Conservation (phyloP, 2,888 invertebrate genomes). For the Mythimna impura region DNA sequence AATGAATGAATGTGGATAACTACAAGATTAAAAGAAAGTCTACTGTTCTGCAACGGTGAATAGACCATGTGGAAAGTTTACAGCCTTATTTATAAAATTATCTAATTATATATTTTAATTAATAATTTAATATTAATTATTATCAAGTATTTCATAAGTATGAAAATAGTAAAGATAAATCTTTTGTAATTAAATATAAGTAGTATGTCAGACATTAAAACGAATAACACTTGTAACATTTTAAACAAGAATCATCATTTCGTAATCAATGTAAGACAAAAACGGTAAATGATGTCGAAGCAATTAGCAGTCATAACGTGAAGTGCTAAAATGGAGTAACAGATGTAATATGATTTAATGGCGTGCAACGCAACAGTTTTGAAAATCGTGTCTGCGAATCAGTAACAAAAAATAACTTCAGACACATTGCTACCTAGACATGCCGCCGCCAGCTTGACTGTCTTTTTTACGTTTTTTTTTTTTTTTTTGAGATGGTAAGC, state of each 20-base stretch:
- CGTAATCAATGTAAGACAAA: slow-evolving; percentile 26
- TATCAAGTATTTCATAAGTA: too few relatives aligned
- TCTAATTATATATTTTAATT: too few relatives aligned
- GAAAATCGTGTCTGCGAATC: slow-evolving; percentile 13
- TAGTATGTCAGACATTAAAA: slow-evolving; percentile 14
- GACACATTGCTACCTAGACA: background rate
- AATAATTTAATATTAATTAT: too few relatives aligned
- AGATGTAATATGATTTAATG: slow-evolving; percentile 49
- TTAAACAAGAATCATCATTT: slow-evolving; percentile 26
- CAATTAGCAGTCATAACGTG: slow-evolving; percentile 43
- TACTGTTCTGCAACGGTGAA: too few relatives aligned
- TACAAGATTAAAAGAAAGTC: too few relatives aligned
- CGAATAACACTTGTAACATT: slow-evolving; percentile 21
- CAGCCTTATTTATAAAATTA: too few relatives aligned
- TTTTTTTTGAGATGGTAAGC: too few relatives aligned
- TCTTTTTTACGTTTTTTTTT: background rate
- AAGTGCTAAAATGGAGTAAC: slow-evolving; percentile 20
- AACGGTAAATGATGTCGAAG: slow-evolving; percentile 43
- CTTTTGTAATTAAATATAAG: background rate
- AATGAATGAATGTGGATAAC: background rate
- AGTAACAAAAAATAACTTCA: background rate
- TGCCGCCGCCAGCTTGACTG: background rate
- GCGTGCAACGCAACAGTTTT: slow-evolving; percentile 36
- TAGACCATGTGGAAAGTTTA: too few relatives aligned
- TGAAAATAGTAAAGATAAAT: too few relatives aligned